A percentile compares a stretch with the other conserved stretches of the same genome.
Conservation (phyloP, 2,797 vertebrate species). For the Ctenochaetus hawaiiensis region DNA sequence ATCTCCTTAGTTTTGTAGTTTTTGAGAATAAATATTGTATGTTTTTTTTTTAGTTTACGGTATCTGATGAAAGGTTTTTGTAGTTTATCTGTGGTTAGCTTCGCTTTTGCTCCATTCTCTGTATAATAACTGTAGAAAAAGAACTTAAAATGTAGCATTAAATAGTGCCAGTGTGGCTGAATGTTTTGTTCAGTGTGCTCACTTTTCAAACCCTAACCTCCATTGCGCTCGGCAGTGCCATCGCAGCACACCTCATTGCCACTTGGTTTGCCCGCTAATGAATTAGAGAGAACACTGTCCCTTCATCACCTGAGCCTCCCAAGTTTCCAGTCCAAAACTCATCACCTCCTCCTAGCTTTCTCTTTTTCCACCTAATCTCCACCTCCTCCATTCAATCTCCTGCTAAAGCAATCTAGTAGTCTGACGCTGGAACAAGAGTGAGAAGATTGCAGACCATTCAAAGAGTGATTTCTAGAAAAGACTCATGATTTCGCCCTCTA, state of each 20-base stretch:
- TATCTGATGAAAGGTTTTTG: too few relatives aligned
- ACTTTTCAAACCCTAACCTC: neutral
- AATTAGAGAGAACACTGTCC: slow-evolving; percentile 49
- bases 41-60: too few relatives aligned
- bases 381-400: slow-evolving; percentile 48
- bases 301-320: slow-evolving; percentile 62
- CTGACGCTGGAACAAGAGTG: slow-evolving; percentile 36
- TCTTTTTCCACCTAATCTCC: slow-evolving; percentile 45
- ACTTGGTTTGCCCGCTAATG: slow-evolving; percentile 42
- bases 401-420: slow-evolving; percentile 58
- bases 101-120: neutral
- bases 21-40: too few relatives aligned
- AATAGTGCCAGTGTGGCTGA: slow-evolving; percentile 1
- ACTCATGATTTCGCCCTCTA: slow-evolving; percentile 40
- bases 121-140: slow-evolving; percentile 2
- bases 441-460: slow-evolving; percentile 59
- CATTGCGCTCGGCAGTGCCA: slow-evolving; percentile 14
- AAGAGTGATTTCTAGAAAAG: slow-evolving; percentile 34
- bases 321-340: slow-evolving; percentile 50
- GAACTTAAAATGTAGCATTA: neutral
- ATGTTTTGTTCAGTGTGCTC: slow-evolving; percentile 24
- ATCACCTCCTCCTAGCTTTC: slow-evolving; percentile 40
- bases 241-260: slow-evolving; percentile 33
- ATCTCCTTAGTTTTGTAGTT: too few relatives aligned
- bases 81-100: too few relatives aligned